These are phyloP conservation scores for Elegia similella DNA, from an alignment of 2,888 invertebrate genomes.

Conservation along the genomic window DNA sequence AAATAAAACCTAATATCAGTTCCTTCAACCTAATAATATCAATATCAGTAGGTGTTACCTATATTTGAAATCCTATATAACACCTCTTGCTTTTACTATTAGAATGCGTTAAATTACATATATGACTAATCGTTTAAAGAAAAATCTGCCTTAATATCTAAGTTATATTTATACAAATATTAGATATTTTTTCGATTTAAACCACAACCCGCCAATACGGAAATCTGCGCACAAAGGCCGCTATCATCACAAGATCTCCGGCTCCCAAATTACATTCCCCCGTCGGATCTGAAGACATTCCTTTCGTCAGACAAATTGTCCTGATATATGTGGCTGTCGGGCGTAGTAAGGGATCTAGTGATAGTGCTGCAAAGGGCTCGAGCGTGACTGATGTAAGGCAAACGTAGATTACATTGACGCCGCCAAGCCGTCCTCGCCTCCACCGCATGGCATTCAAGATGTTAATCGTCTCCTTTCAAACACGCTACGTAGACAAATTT, in stretches of 20 bases:
- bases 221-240: slow-evolving; percentile 4
- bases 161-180: not conserved
- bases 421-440: slow-evolving; percentile 12
- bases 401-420: slow-evolving; percentile 40
- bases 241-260: slow-evolving; percentile 6
- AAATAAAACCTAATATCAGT: too few species aligned
- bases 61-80: too few species aligned
- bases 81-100: too few species aligned
- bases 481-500: slow-evolving; percentile 63
- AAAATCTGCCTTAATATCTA: too few species aligned
- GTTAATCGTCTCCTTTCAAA: slow-evolving; percentile 68
- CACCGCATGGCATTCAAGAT: slow-evolving; percentile 56
- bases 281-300: slow-evolving; percentile 20
- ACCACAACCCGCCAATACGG: not conserved
- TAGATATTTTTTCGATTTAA: not conserved
- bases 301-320: slow-evolving; percentile 34
- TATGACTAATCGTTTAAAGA: too few species aligned
- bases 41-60: too few species aligned
- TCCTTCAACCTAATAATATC: too few species aligned
- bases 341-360: slow-evolving; percentile 34
- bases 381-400: slow-evolving; percentile 46
- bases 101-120: too few species aligned
- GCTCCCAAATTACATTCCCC: slow-evolving; percentile 23
- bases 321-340: slow-evolving; percentile 37
- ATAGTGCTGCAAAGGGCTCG: slow-evolving; percentile 36